These are phyloP conservation scores for Centruroides vittatus DNA, from an alignment of 1,140 invertebrate genomes.

Conservation along the genomic window DNA sequence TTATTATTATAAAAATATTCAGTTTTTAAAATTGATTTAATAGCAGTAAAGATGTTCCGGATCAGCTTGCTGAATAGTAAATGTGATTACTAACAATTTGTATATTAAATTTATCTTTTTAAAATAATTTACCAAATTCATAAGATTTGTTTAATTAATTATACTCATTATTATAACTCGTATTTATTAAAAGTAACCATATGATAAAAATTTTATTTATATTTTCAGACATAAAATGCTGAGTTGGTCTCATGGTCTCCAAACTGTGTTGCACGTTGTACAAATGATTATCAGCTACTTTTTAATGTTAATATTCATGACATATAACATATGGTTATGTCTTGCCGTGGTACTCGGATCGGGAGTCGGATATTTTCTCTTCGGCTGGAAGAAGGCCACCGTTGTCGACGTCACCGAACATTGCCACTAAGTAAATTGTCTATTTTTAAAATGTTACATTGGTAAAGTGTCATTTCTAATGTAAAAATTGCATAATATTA, in stretches of 20 bases:
- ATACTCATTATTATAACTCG: no score
- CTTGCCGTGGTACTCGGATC: slow-evolving; percentile 77
- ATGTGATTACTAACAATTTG: no score
- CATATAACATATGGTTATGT: slow-evolving; percentile 91
- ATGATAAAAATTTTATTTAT: neutral
- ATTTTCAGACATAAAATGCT: slow-evolving; percentile 38
- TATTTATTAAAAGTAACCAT: no score
- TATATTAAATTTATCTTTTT: no score
- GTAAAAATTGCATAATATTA: no score
- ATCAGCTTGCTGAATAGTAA: no score
- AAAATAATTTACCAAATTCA: no score
- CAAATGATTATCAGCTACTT: slow-evolving; percentile 83
- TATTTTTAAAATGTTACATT: neutral
- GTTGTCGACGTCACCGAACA: slow-evolving; percentile 89
- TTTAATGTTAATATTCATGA: slow-evolving; percentile 97
- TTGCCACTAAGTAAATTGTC: slow-evolving; percentile 52
- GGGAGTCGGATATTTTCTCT: slow-evolving; percentile 79
- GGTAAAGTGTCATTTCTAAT: no score
- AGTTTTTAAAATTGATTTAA: no score
- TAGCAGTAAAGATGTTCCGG: no score
- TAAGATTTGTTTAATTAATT: neutral
- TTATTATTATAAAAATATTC: no score
- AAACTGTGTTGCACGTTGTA: slow-evolving; percentile 73
- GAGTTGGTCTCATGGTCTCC: slow-evolving; percentile 57
- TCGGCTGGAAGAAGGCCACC: slow-evolving; percentile 80